Evolutionary conservation across 2,888 invertebrate species (phyloP), one percentile per base, ranked within the genome.

Genomic region (Volucella bombylans): DNA sequence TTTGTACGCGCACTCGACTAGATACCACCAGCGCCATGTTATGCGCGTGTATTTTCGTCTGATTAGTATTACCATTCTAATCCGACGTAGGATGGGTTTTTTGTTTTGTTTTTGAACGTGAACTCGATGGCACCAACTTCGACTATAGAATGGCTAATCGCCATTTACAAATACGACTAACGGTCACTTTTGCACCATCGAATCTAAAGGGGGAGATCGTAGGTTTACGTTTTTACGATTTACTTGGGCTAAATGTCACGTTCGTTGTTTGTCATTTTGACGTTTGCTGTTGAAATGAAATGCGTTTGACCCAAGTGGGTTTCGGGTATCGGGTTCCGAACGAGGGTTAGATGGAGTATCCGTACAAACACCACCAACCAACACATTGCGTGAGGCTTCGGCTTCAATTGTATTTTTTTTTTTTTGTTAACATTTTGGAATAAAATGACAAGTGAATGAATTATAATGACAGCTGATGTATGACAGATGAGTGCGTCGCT

Each of bases 61-160:
- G 83, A 83, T 83, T 83, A 83, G 83, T 79, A 79, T 83, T 74
- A 54, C 82, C 65, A 83, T 80, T 80, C 83, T 83, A 79, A 83
- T 83, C 79, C 69, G 31, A 31, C 31, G 10, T 71, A 67, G 38
- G 74, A 57, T 65, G 41, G 45, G 41, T 65, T 69, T 12, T 38
- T 62, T 23, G 18, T 23, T 23, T 23, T 23, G 18, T 61, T 18
- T 47, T 52, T 67, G 14, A 59, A 67, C 67, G 61, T 81, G 68
- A 69, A 65, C 69, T 43, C 82, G 39, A 69, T 65, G 65, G 61
- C 59, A 79, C 64, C 61, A 47, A 45, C 50, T 12, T 54, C 61
- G 67, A 38, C 61, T 38, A 14, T 52, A 23, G 78, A 82, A 83
- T 79, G 52, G 74, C 74, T 83, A 83, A 83, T 79, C 73, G 59